Percentiles rank a stretch among this genome's conserved stretches.
Conservation (phyloP, 2,888 invertebrate genomes). For the Linnaemya tessellans region DNA sequence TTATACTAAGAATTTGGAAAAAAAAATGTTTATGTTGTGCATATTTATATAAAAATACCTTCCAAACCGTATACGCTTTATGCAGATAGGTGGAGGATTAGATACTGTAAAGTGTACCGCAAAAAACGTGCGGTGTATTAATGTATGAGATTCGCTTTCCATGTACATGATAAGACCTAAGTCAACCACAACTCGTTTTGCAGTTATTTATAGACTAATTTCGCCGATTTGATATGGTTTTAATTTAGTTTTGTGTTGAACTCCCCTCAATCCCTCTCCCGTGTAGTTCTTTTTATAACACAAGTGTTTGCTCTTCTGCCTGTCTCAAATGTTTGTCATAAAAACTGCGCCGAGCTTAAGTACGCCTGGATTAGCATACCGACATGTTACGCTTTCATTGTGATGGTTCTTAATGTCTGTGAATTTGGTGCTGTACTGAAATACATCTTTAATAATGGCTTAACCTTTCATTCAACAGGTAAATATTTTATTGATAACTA, state of each 20-base stretch:
- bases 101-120: too few species aligned
- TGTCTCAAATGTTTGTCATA: slow-evolving; percentile 76
- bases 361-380: slow-evolving; percentile 79
- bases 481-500: slow-evolving; percentile 31
- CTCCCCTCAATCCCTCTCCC: not conserved
- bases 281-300: slow-evolving; percentile 78
- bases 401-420: slow-evolving; percentile 75
- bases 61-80: too few species aligned
- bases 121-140: too few species aligned
- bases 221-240: too few species aligned
- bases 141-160: too few species aligned
- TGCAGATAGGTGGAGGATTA: too few species aligned
- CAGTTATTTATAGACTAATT: too few species aligned
- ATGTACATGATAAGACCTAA: too few species aligned
- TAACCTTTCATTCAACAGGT: slow-evolving; percentile 79
- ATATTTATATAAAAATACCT: too few species aligned
- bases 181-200: too few species aligned
- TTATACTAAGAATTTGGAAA: too few species aligned
- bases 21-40: too few species aligned
- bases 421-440: slow-evolving; percentile 78
- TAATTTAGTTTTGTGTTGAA: not conserved
- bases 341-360: slow-evolving; percentile 74
- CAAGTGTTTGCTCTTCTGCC: slow-evolving; percentile 81
- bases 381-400: slow-evolving; percentile 75
- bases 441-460: slow-evolving; percentile 74